A percentile compares a stretch with the other conserved stretches of the same genome.
phyloP scores from a whole-genome alignment of 2,113 vertebrate genomes.

The Parus major region DNA sequence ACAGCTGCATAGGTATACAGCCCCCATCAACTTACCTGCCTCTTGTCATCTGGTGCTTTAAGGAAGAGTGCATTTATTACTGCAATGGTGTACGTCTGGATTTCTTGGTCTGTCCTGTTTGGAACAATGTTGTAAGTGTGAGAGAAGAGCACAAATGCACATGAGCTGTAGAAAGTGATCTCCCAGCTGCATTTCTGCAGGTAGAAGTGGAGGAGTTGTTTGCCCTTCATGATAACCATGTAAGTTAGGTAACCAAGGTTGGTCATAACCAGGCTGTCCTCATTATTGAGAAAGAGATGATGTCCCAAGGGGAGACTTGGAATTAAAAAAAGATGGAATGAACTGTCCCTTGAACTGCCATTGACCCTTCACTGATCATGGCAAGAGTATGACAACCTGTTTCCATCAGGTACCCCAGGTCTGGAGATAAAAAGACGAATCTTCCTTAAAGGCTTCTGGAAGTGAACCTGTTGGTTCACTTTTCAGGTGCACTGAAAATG shows the following conservation, averaged over 20 bases:
- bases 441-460: not conserved
- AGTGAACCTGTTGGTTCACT: not conserved
- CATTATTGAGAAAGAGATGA: not conserved
- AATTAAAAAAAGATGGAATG: not conserved
- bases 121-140: not conserved
- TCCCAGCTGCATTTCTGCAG: not conserved
- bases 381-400: not conserved
- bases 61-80: slow-evolving; percentile 98
- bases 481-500: not conserved
- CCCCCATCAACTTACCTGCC: slow-evolving; percentile 83
- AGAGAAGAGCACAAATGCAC: not conserved
- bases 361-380: not conserved
- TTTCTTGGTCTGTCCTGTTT: slow-evolving; percentile 93
- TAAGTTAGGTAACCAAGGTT: not conserved
- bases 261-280: not conserved
- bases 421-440: not conserved
- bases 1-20: not conserved
- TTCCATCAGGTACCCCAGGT: not conserved
- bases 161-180: not conserved
- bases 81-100: slow-evolving; percentile 96
- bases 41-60: slow-evolving; percentile 94
- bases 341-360: not conserved
- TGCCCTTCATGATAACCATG: not conserved
- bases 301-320: not conserved
- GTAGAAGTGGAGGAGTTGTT: not conserved